A percentile compares a stretch with the other conserved stretches of the same genome.
These are phyloP conservation scores for Atopsyche davidsoni DNA, from an alignment of 1,140 invertebrate species.

Conservation along the genomic window DNA sequence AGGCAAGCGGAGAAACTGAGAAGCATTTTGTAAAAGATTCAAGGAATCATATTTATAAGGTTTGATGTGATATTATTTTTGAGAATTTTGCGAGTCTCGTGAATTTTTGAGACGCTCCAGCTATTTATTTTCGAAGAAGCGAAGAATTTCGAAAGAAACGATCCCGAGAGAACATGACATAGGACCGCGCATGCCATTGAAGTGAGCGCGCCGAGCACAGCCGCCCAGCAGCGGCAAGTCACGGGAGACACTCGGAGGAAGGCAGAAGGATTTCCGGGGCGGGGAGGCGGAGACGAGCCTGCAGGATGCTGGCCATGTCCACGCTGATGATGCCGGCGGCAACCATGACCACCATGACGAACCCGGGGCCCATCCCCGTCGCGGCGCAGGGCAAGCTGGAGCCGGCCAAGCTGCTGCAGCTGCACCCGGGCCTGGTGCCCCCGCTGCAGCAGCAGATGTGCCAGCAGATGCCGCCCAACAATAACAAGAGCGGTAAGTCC, in stretches of 20 bases:
- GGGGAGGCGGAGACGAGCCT: neutral
- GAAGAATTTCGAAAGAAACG: neutral
- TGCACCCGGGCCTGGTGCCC: slow-evolving; percentile 42
- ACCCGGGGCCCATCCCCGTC: slow-evolving; percentile 54
- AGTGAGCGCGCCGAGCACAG: neutral
- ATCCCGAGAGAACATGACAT: neutral
- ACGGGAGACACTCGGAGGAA: too few relatives aligned
- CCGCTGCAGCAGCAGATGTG: slow-evolving; percentile 36
- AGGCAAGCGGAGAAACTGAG: neutral
- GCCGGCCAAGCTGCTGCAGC: slow-evolving; percentile 42
- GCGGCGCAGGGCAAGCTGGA: slow-evolving; percentile 52
- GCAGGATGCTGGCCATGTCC: slow-evolving; percentile 54
- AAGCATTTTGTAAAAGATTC: slow-evolving; percentile 13
- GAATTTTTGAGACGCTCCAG: slow-evolving; percentile 17
- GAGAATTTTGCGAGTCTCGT: slow-evolving; percentile 18
- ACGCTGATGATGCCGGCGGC: slow-evolving; percentile 58
- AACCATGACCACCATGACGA: slow-evolving; percentile 55
- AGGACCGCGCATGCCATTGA: neutral
- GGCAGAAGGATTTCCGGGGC: too few relatives aligned
- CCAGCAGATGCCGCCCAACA: slow-evolving; percentile 37
- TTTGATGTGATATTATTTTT: slow-evolving; percentile 27
- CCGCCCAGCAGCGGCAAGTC: too few relatives aligned
- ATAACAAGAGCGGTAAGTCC: slow-evolving; percentile 35
- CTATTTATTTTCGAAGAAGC: slow-evolving; percentile 15
- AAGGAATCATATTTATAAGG: slow-evolving; percentile 13